phyloP scores from a whole-genome alignment of 2,113 vertebrate species.

The Alouatta palliata region DNA sequence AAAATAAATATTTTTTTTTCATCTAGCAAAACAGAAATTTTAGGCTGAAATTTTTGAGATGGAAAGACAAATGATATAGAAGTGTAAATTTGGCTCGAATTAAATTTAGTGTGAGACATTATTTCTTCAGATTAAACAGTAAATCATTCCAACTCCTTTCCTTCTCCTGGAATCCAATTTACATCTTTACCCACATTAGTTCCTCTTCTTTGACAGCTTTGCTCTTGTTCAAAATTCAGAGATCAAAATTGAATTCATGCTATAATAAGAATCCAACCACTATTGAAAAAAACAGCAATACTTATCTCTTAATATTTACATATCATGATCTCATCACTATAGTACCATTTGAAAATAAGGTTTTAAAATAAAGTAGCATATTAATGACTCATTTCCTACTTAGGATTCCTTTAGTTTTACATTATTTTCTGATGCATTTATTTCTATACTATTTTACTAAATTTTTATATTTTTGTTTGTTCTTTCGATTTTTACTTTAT shows the following conservation, averaged over 20 bases:
- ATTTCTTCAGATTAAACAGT: slow-evolving; percentile 17
- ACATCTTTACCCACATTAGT: not conserved
- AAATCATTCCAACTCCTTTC: slow-evolving; percentile 8
- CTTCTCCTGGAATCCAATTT: not conserved
- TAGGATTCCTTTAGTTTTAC: not conserved
- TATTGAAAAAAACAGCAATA: not conserved
- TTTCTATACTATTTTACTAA: not conserved
- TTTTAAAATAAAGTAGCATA: not conserved
- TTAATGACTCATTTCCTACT: not conserved
- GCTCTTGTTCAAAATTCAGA: not conserved
- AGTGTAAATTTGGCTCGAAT: not conserved
- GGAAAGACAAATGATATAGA: not conserved
- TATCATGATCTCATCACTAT: not conserved
- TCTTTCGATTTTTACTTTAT: not conserved
- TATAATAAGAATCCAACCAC: not conserved
- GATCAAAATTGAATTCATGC: not conserved
- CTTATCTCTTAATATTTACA: not conserved
- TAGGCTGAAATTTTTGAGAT: not conserved
- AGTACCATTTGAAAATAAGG: not conserved
- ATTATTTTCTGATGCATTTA: not conserved
- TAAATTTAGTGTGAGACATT: not conserved
- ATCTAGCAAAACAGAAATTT: not conserved
- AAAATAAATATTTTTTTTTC: not conserved
- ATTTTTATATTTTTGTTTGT: not conserved
- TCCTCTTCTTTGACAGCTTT: not conserved